Conservation (phyloP, 1,140 invertebrate genomes). For the Stenopsyche tienmushanensis region DNA sequence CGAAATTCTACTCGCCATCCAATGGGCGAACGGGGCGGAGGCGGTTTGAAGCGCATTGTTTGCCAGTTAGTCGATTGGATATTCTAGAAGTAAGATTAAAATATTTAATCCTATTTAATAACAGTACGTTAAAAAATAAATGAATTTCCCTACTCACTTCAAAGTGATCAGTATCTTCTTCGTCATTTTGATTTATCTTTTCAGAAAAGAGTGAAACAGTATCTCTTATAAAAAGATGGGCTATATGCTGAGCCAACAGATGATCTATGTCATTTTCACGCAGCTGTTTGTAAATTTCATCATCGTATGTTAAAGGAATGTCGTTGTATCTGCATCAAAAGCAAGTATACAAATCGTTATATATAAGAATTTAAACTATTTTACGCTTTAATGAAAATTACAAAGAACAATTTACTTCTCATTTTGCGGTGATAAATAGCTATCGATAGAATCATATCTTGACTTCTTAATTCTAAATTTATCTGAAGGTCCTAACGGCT, state of each 20-base stretch:
- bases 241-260: conserved; percentile 89
- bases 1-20: conserved; percentile 99
- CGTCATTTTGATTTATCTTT: conserved; percentile 93
- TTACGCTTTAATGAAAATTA: neutral
- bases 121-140: neutral
- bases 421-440: conserved; percentile 87
- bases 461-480: conserved; percentile 93
- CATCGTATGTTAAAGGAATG: conserved; percentile 84
- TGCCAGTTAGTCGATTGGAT: conserved; percentile 99
- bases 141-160: conserved; percentile 70
- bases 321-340: conserved; percentile 76
- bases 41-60: conserved; percentile 99
- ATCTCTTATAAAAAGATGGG: conserved; percentile 98
- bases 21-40: conserved; percentile 90
- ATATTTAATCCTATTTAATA: conserved; percentile 13
- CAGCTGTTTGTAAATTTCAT: conserved; percentile 79
- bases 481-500: conserved; percentile 68
- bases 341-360: too few relatives aligned
- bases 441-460: conserved; percentile 96
- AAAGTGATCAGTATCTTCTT: conserved; percentile 96
- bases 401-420: conserved; percentile 59
- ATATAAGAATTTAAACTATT: too few relatives aligned
- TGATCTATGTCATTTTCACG: conserved; percentile 87
- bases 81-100: conserved; percentile 71
- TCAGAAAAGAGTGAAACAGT: conserved; percentile 95